Conservation (phyloP, 2,888 invertebrate species). For the Oasisia sp. region DNA sequence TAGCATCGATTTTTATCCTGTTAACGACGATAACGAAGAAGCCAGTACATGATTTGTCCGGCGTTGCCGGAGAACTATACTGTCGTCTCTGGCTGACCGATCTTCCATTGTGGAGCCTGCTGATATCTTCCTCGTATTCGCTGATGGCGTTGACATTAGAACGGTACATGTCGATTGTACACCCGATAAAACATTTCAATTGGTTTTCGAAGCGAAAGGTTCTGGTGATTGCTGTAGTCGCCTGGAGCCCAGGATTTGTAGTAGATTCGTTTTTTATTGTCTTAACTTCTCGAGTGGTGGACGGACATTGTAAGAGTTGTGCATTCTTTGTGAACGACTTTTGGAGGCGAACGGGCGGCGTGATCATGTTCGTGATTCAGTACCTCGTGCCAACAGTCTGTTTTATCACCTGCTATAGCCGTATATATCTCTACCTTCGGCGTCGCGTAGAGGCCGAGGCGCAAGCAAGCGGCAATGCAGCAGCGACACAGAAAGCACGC, state of each 20-base stretch:
- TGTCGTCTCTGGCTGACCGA: conserved; percentile 40
- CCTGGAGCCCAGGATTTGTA: conserved; percentile 34
- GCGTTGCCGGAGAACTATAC: conserved; percentile 26
- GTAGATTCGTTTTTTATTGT: conserved; percentile 30
- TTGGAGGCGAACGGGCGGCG: conserved; percentile 25
- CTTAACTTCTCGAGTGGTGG: conserved; percentile 25
- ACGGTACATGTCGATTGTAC: conserved; percentile 37
- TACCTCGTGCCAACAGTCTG: conserved; percentile 39
- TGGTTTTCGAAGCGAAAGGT: conserved; percentile 32
- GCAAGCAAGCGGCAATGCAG: conserved; percentile 7
- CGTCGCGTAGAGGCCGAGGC: not conserved
- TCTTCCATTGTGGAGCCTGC: conserved; percentile 37
- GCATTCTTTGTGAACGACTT: not conserved
- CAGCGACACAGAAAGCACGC: conserved; percentile 20
- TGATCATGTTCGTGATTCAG: conserved; percentile 36
- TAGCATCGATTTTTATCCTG: conserved; percentile 33
- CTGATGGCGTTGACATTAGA: conserved; percentile 38
- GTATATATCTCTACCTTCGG: conserved; percentile 34
- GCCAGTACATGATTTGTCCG: not conserved
- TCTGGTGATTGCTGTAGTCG: conserved; percentile 17
- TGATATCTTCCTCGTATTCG: conserved; percentile 38
- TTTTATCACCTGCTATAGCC: conserved; percentile 37
- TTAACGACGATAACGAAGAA: conserved; percentile 14
- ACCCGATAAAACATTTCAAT: conserved; percentile 40
- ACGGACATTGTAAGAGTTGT: not conserved